These are phyloP conservation scores for Chrysolina haemoptera DNA, from an alignment of 2,888 invertebrate species.

Conservation along the genomic window DNA sequence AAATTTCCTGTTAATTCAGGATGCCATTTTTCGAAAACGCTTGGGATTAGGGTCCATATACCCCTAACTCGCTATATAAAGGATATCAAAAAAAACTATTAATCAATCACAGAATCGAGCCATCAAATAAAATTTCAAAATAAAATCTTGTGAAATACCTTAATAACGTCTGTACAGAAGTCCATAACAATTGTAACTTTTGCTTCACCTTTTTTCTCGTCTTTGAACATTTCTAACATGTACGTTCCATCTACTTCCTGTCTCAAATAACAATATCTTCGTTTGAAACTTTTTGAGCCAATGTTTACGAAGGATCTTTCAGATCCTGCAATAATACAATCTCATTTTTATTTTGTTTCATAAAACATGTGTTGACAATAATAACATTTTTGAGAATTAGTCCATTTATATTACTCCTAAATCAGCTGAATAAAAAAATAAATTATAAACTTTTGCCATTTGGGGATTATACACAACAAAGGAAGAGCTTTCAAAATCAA, in stretches of 20 bases:
- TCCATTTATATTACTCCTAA: too few relatives aligned
- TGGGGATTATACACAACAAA: too few relatives aligned
- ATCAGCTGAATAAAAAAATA: too few relatives aligned
- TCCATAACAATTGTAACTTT: conserved; percentile 95
- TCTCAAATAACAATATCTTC: conserved; percentile 90
- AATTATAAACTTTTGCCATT: too few relatives aligned
- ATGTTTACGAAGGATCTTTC: conserved; percentile 94
- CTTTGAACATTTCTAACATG: conserved; percentile 92
- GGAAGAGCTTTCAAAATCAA: too few relatives aligned
- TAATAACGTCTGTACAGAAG: conserved; percentile 90
- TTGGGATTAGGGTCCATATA: too few relatives aligned
- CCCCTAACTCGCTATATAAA: too few relatives aligned
- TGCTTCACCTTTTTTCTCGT: conserved; percentile 91
- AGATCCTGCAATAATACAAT: conserved; percentile 70
- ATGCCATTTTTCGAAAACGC: too few relatives aligned
- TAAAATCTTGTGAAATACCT: conserved; percentile 70
- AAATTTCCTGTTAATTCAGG: too few relatives aligned
- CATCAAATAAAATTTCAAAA: not conserved
- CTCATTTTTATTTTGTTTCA: not conserved
- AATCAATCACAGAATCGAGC: too few relatives aligned
- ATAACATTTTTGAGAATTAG: too few relatives aligned
- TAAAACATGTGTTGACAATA: not conserved
- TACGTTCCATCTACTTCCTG: conserved; percentile 94
- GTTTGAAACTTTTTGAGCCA: conserved; percentile 93
- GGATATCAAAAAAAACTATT: too few relatives aligned